Base-by-base conservation (phyloP, 1,140 invertebrate genomes). In the Drosophila ananassae region DNA sequence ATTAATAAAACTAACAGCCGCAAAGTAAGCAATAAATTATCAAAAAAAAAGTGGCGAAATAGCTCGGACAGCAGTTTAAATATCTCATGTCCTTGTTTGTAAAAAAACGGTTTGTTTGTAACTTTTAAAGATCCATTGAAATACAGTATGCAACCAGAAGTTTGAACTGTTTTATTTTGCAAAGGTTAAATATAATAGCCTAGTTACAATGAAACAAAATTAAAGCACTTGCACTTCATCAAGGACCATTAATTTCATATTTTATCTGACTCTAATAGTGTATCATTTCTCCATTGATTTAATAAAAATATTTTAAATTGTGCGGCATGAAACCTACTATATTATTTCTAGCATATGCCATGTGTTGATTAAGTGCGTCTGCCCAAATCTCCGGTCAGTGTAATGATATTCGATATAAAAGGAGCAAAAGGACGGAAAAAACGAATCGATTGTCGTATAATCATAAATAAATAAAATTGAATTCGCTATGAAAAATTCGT, bases 381-480 rank as follows among this genome's bases (percentile, higher is more conserved):
- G 25, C n/a, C 25, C 39, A 30, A 32, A 58, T 47, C 50, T n/a
- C 55, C 44, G 32, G 44, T 22, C 63, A 28, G 25, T 9, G 34
- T 32, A 32, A 51, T 2, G 21, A n/a, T 21, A 48, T 47, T 47
- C 21, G 17, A 22, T 47, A 12, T 47, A 4, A 21, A 0, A 4
- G 44, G 44, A 1, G 9, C 17, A 9, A 13, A 9, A 8, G 10
- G 32, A 21, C 46, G 30, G 32, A 51, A 30, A 68, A 68, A 75
- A 75, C 55, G 56, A 62, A 82, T 89, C 71, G 64, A 72, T 76
- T 89, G 83, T 85, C 83, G 83, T 79, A 87, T 87, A 79, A 85
- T 89, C 78, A 89, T 89, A 85, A 85, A 85, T 85, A 85, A 85
- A 85, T 78, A 82, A 85, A 85, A 89, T 85, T 79, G 78, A 89